Conservation (phyloP, 2,888 invertebrate genomes). For the Rhynchonema sp. region DNA sequence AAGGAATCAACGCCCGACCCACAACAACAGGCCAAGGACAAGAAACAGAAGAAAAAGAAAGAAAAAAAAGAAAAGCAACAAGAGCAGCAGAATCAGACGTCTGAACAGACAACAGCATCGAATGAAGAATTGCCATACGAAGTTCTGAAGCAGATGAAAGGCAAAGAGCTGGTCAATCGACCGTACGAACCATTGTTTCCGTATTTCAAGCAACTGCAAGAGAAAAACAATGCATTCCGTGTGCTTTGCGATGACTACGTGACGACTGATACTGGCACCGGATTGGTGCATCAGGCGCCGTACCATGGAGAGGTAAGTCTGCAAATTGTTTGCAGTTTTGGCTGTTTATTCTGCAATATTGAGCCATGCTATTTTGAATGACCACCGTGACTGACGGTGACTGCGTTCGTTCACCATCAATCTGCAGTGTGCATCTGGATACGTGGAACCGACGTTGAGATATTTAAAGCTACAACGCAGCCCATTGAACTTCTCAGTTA, state of each 20-base stretch:
- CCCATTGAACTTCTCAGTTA: too few species aligned
- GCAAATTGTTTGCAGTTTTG: too few species aligned
- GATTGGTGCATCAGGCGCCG: conserved; percentile 91
- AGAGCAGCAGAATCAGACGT: not conserved
- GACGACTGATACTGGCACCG: conserved; percentile 86
- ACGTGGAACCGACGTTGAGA: too few species aligned
- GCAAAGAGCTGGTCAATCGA: not conserved
- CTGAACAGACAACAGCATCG: not conserved
- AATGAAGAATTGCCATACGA: not conserved
- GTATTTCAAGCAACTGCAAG: conserved; percentile 10
- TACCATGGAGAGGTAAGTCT: conserved; percentile 69
- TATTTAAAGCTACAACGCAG: too few species aligned
- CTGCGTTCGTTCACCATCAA: too few species aligned
- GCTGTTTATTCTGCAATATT: too few species aligned
- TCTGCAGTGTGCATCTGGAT: too few species aligned
- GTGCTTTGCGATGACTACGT: conserved; percentile 77
- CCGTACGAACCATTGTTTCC: not conserved
- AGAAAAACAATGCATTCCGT: conserved; percentile 38
- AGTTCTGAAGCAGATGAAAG: not conserved
- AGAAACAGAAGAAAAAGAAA: not conserved
- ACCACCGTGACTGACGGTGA: too few species aligned
- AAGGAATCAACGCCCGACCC: not conserved
- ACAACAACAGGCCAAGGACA: not conserved
- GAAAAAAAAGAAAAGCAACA: not conserved
- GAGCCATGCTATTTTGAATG: too few species aligned